Evolutionary conservation across 2,888 invertebrate genomes (phyloP).

Genomic region (Scaptomyza parva): DNA sequence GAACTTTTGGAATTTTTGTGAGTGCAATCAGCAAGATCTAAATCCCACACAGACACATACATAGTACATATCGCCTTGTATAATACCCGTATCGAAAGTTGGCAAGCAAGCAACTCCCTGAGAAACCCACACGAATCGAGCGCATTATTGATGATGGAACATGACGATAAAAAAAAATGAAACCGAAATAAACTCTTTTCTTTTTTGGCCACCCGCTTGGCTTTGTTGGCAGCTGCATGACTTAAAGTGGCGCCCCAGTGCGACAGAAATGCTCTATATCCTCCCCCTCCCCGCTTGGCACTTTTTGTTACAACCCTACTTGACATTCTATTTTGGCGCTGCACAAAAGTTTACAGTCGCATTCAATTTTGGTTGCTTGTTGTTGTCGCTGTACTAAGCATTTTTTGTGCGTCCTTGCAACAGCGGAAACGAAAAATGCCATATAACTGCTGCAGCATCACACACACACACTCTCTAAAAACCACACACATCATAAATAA

Average conservation of each 20-base stretch:
- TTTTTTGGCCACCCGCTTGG: constrained; percentile 31
- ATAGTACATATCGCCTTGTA: not conserved
- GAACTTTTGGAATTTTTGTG: not conserved
- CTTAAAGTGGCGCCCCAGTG: constrained; percentile 31
- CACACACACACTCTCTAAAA: constrained; percentile 1
- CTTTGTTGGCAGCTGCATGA: constrained; percentile 25
- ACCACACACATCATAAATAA: constrained; percentile 45
- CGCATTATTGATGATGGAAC: constrained; percentile 67
- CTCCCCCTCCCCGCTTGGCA: not conserved
- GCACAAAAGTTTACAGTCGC: constrained; percentile 47
- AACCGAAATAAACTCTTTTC: constrained; percentile 1
- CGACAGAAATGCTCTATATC: constrained; percentile 3
- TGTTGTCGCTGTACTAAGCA: constrained; percentile 49
- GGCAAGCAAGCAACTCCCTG: constrained; percentile 21
- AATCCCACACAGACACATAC: not conserved
- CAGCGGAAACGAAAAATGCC: constrained; percentile 42
- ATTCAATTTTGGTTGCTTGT: constrained; percentile 20
- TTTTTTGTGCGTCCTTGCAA: constrained; percentile 71
- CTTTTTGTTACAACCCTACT: not conserved
- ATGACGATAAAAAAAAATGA: constrained; percentile 13
- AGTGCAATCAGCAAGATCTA: not conserved
- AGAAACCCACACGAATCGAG: constrained; percentile 42
- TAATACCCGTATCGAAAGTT: constrained; percentile 19
- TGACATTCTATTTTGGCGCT: constrained; percentile 19
- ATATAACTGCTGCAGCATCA: constrained; percentile 43